Conservation (phyloP, 2,113 vertebrate species). For the Nymphicus hollandicus region DNA sequence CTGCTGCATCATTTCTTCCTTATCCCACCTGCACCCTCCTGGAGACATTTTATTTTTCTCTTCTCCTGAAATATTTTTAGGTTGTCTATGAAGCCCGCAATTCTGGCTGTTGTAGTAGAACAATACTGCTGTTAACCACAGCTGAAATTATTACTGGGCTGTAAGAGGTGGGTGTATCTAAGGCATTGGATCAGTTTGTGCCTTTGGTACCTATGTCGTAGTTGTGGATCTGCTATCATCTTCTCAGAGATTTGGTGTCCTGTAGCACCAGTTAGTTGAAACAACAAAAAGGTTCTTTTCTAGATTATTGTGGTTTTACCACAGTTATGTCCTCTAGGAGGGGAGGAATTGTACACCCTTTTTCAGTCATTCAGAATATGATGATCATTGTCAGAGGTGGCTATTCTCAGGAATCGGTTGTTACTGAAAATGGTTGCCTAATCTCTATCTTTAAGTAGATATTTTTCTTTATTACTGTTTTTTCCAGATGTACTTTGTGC, state of each 20-base stretch:
- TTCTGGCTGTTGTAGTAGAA: neutral
- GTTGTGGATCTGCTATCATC: neutral
- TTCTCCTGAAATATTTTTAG: neutral
- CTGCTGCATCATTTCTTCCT: neutral
- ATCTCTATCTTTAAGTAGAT: neutral
- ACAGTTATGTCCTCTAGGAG: neutral
- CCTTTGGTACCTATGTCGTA: neutral
- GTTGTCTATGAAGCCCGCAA: neutral
- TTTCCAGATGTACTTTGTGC: neutral
- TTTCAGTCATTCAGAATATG: neutral
- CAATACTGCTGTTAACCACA: neutral
- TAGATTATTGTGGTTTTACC: neutral
- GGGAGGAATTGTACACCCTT: neutral
- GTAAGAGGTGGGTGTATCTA: neutral
- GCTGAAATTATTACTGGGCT: neutral
- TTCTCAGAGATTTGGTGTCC: neutral
- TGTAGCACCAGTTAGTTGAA: neutral
- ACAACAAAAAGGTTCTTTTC: neutral
- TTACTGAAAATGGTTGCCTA: neutral
- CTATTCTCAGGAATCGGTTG: neutral
- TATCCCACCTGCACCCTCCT: neutral
- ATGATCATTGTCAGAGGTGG: neutral
- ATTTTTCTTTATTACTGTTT: neutral
- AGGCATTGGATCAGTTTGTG: neutral
- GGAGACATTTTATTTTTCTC: neutral